These are phyloP conservation scores for Mythimna pallens DNA, from an alignment of 2,888 invertebrate genomes.

Conservation along the genomic window DNA sequence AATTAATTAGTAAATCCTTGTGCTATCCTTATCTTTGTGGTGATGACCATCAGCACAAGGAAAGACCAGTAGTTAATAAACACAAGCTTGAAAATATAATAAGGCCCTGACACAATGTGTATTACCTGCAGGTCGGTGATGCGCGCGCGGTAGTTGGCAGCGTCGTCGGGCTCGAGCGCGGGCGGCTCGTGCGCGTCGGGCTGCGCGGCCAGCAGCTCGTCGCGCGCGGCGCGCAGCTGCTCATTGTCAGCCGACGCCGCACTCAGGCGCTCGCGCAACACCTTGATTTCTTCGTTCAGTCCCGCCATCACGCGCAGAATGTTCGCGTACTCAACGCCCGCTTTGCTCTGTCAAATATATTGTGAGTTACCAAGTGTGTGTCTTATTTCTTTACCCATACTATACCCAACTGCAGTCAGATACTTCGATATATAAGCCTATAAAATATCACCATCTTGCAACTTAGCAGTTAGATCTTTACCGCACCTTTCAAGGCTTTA, in stretches of 20 bases:
- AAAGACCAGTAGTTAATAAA: background rate
- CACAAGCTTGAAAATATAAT: too few relatives aligned
- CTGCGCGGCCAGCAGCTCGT: slow-evolving; percentile 83
- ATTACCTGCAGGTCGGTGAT: slow-evolving; percentile 84
- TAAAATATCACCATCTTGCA: background rate
- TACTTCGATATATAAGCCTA: background rate
- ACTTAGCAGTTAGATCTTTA: background rate
- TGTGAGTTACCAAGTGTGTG: background rate
- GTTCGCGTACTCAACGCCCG: slow-evolving; percentile 86
- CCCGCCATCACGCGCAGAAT: slow-evolving; percentile 87
- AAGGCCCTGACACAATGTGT: background rate
- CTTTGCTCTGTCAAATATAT: slow-evolving; percentile 76
- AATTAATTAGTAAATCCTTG: too few relatives aligned
- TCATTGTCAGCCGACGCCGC: slow-evolving; percentile 78
- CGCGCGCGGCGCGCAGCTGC: slow-evolving; percentile 81
- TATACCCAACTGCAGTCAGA: background rate
- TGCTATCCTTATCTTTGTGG: background rate
- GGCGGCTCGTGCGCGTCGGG: slow-evolving; percentile 69
- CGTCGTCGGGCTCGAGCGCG: slow-evolving; percentile 74
- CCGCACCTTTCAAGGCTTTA: background rate
- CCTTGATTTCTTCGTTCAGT: slow-evolving; percentile 87
- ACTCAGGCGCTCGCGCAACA: slow-evolving; percentile 80
- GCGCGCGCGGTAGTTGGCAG: slow-evolving; percentile 73
- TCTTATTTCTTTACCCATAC: slow-evolving; percentile 18
- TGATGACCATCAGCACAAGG: background rate